phyloP scores from a whole-genome alignment of 2,797 vertebrate species.

The Esox lucius region DNA sequence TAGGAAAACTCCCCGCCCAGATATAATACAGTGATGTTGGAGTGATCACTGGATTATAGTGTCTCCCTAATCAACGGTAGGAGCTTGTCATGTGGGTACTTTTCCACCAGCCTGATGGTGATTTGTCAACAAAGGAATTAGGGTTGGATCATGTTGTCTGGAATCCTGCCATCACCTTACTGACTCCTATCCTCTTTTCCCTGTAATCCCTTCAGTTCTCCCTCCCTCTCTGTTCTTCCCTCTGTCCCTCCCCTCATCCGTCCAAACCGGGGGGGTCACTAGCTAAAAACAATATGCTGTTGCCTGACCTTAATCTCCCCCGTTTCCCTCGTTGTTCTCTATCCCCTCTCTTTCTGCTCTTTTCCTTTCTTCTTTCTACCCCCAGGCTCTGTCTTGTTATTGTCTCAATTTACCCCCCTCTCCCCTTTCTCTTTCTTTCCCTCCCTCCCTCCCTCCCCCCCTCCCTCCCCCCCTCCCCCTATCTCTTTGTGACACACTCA shows the following conservation, averaged over 20 bases:
- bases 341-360: background rate
- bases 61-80: background rate
- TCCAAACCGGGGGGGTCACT: slow-evolving; percentile 15
- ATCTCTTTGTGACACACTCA: slow-evolving; percentile 19
- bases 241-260: background rate
- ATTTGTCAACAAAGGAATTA: slow-evolving; percentile 13
- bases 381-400: background rate
- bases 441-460: background rate
- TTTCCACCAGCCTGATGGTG: background rate
- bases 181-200: background rate
- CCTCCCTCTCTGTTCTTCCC: background rate
- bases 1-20: background rate
- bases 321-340: background rate
- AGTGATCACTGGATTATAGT: background rate
- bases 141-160: slow-evolving; percentile 16
- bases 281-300: background rate
- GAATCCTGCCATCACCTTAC: background rate
- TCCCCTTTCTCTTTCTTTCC: background rate
- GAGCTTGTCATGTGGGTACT: background rate
- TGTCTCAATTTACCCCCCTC: too few relatives aligned
- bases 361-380: background rate
- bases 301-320: slow-evolving; percentile 22
- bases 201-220: background rate
- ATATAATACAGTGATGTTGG: background rate
- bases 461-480: slow-evolving; percentile 3